Evolutionary conservation across 2,113 vertebrate species (phyloP).

Genomic region (Ceratotherium simum): DNA sequence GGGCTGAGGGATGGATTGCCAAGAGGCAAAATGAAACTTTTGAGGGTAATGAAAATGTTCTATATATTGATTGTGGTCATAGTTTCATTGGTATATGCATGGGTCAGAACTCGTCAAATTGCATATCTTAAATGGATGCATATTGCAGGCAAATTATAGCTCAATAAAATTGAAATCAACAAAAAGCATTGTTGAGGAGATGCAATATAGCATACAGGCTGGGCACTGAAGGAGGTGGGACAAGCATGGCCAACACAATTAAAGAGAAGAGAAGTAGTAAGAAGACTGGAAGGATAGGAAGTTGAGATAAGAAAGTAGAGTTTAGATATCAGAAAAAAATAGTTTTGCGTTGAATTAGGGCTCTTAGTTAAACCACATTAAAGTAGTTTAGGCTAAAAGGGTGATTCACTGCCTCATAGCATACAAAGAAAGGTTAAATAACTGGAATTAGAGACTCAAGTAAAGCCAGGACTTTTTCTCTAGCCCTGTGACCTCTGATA

Average conservation of each 20-base stretch:
- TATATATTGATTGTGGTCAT: not conserved
- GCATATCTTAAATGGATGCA: not conserved
- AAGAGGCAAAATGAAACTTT: not conserved
- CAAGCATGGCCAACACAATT: not conserved
- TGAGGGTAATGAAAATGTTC: not conserved
- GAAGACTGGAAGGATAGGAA: not conserved
- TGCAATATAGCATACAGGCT: not conserved
- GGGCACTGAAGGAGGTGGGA: too few species aligned
- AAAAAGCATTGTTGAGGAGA: not conserved
- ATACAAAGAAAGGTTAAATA: not conserved
- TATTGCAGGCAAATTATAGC: not conserved
- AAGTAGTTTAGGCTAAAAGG: not conserved
- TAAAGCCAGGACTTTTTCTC: not conserved
- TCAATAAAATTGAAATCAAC: not conserved
- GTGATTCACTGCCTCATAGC: not conserved
- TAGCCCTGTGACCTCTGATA: not conserved
- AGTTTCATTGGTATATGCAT: not conserved
- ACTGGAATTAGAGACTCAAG: not conserved
- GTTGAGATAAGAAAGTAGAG: not conserved
- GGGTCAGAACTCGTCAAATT: not conserved
- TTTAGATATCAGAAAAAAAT: not conserved
- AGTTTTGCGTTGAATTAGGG: not conserved
- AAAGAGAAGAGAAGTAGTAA: not conserved
- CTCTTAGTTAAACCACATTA: conserved; percentile 20
- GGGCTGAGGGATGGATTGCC: not conserved